Evolutionary conservation across 2,888 invertebrate genomes (phyloP).

Genomic region (Platerodrilus igneus): DNA sequence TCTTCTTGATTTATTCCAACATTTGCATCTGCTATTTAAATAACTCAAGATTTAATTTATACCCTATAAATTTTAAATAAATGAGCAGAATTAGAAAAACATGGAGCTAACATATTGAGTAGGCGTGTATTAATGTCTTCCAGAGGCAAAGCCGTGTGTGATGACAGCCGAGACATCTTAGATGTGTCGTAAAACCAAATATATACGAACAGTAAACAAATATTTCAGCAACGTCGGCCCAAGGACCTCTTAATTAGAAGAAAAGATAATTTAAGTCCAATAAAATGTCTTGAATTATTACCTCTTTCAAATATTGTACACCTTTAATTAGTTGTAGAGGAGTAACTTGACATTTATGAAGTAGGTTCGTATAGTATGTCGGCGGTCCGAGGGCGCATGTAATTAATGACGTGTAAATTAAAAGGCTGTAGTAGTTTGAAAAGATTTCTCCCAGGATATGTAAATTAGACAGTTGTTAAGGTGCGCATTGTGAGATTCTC

Average conservation of each 20-base stretch:
- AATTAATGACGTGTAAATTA: constrained; percentile 47
- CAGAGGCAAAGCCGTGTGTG: constrained; percentile 41
- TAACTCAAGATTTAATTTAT: constrained; percentile 27
- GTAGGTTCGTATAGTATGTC: constrained; percentile 39
- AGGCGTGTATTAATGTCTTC: constrained; percentile 45
- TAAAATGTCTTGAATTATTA: constrained; percentile 41
- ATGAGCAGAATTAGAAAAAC: constrained; percentile 45
- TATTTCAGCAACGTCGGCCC: constrained; percentile 37
- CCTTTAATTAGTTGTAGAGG: constrained; percentile 45
- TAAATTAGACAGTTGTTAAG: constrained; percentile 48
- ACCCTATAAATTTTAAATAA: constrained; percentile 45
- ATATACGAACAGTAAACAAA: constrained; percentile 37
- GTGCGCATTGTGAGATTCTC: constrained; percentile 44
- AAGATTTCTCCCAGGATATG: constrained; percentile 47
- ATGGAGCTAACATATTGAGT: constrained; percentile 44
- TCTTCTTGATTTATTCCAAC: constrained; percentile 14
- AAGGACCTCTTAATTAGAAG: constrained; percentile 39
- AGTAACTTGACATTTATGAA: constrained; percentile 44
- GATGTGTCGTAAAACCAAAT: constrained; percentile 38
- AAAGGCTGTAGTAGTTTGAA: constrained; percentile 46
- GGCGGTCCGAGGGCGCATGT: constrained; percentile 33
- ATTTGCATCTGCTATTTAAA: constrained; percentile 17
- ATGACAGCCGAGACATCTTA: constrained; percentile 42
- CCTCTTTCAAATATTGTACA: constrained; percentile 42
- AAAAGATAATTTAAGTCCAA: constrained; percentile 37